Percentiles rank a stretch among this genome's conserved stretches.
These are phyloP conservation scores for Lacerta viridis DNA, from an alignment of 2,797 vertebrate species.

Conservation along the genomic window DNA sequence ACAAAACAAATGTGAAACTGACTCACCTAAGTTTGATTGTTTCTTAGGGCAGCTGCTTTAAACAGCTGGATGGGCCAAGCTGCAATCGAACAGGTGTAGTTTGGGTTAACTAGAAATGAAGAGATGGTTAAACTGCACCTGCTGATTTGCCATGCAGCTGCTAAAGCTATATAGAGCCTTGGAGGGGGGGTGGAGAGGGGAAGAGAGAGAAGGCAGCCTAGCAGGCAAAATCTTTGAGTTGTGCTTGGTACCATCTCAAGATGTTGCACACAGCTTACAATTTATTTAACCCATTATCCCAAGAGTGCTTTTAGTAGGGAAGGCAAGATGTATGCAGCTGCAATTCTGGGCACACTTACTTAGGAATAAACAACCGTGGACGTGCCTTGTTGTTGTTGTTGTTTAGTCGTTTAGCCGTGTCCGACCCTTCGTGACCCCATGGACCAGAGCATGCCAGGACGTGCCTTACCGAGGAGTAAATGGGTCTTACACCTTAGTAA, in stretches of 20 bases:
- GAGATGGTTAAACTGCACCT: neutral
- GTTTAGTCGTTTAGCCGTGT: too few species aligned
- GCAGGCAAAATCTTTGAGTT: neutral
- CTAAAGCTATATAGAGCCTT: neutral
- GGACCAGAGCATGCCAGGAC: too few species aligned
- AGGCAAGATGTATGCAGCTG: neutral
- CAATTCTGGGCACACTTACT: too few species aligned
- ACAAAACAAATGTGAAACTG: neutral
- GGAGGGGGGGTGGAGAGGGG: too few species aligned
- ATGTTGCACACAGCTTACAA: neutral
- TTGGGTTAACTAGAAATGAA: neutral
- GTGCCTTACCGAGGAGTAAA: too few species aligned
- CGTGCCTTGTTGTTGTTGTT: too few species aligned
- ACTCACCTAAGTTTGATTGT: neutral
- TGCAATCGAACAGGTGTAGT: conserved; percentile 24
- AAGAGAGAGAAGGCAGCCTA: neutral
- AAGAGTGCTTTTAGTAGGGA: neutral
- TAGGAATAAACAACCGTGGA: too few species aligned
- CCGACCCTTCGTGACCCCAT: too few species aligned
- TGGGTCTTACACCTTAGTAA: neutral
- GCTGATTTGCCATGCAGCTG: neutral
- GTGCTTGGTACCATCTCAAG: neutral
- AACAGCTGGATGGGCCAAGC: neutral
- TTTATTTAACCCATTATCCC: neutral
- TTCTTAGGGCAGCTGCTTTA: neutral